Conservation (phyloP, 2,113 vertebrate species). For the Brachyistius frenatus region DNA sequence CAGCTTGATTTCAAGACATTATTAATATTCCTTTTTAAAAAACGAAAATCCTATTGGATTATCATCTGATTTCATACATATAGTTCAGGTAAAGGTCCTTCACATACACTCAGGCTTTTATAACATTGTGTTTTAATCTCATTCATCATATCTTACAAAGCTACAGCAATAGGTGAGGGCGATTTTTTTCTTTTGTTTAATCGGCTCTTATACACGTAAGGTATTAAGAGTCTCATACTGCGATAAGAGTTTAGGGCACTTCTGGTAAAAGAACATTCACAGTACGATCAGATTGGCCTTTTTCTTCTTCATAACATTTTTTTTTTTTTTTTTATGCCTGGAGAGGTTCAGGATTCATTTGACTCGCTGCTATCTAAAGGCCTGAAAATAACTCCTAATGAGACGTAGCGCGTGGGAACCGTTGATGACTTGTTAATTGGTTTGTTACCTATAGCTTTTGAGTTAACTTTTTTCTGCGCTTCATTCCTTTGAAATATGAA, state of each 20-base stretch:
- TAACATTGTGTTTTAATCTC: slow-evolving; percentile 44
- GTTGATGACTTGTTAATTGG: background rate
- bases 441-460: background rate
- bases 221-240: slow-evolving; percentile 24
- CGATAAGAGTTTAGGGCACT: background rate
- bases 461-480: background rate
- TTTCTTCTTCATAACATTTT: no score
- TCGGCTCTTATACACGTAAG: slow-evolving; percentile 15
- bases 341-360: background rate
- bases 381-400: background rate
- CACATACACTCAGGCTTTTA: background rate
- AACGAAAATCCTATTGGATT: background rate
- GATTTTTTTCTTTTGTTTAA: slow-evolving; percentile 18
- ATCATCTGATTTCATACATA: slow-evolving; percentile 16
- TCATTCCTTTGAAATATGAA: background rate
- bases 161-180: background rate
- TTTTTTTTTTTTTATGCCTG: no score
- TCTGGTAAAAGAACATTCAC: slow-evolving; percentile 14
- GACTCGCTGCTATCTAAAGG: background rate
- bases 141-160: slow-evolving; percentile 33
- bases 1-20: background rate
- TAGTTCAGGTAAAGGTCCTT: slow-evolving; percentile 40
- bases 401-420: no score
- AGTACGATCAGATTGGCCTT: no score
- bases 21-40: background rate